Conservation (phyloP, 2,113 vertebrate genomes). For the Psophia crepitans region DNA sequence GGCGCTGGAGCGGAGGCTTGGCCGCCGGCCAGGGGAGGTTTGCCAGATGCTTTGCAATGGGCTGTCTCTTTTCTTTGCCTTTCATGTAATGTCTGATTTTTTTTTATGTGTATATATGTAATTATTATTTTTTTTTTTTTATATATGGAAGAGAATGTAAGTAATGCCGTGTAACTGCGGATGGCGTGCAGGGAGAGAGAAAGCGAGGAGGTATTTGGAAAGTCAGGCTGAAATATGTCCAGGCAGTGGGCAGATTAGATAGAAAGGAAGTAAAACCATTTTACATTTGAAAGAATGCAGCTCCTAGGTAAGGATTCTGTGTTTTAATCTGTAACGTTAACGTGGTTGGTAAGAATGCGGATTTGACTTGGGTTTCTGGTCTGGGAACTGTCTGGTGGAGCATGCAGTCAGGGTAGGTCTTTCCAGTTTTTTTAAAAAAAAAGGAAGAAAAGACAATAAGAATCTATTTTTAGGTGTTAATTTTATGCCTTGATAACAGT, state of each 20-base stretch:
- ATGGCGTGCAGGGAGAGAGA: constrained; percentile 65
- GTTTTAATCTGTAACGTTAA: neutral
- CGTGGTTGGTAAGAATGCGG: neutral
- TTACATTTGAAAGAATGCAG: constrained; percentile 76
- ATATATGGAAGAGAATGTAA: constrained; percentile 75
- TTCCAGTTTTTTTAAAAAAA: constrained; percentile 43
- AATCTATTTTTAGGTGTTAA: constrained; percentile 68
- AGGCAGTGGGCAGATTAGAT: constrained; percentile 73
- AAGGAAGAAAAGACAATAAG: constrained; percentile 46
- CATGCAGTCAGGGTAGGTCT: constrained; percentile 45
- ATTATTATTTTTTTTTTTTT: neutral
- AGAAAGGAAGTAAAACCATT: constrained; percentile 74
- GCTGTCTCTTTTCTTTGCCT: constrained; percentile 77
- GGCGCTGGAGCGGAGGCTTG: constrained; percentile 73
- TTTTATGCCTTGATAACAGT: constrained; percentile 1
- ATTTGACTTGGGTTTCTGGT: constrained; percentile 29
- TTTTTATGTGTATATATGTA: neutral
- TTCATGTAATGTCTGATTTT: constrained; percentile 76
- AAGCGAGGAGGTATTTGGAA: constrained; percentile 62
- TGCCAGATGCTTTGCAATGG: constrained; percentile 81
- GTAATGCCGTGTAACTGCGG: constrained; percentile 74
- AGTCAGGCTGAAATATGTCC: constrained; percentile 72
- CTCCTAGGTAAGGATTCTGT: constrained; percentile 77
- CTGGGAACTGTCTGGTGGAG: constrained; percentile 24
- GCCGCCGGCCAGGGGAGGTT: constrained; percentile 79